A percentile compares a stretch with the other conserved stretches of the same genome.
These are phyloP conservation scores for Sylvilagus bachmani DNA, from an alignment of 2,113 vertebrate genomes.

Conservation along the genomic window DNA sequence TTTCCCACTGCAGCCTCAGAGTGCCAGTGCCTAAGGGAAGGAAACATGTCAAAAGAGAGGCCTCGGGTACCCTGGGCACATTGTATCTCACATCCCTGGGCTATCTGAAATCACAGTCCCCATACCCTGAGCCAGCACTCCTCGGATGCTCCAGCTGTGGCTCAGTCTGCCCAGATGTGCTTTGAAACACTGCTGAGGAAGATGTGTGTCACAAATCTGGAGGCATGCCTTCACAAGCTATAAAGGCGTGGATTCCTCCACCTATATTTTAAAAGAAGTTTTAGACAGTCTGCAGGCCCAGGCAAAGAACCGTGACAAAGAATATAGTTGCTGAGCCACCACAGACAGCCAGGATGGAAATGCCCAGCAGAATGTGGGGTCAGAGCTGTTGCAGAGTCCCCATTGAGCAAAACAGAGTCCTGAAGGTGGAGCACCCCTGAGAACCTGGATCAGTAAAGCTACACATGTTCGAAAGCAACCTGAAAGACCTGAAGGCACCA, in stretches of 20 bases:
- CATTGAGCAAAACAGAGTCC: neutral
- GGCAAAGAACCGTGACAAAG: neutral
- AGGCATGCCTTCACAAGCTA: neutral
- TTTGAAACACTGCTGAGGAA: neutral
- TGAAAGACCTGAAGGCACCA: neutral
- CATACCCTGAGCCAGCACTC: neutral
- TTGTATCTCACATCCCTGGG: neutral
- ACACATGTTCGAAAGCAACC: too few relatives aligned
- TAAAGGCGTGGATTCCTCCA: neutral
- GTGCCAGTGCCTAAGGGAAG: neutral
- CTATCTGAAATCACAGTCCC: neutral
- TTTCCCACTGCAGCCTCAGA: neutral
- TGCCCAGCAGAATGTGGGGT: neutral
- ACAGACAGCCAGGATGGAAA: neutral
- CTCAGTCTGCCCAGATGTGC: too few relatives aligned
- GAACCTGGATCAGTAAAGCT: too few relatives aligned
- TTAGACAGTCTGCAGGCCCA: neutral
- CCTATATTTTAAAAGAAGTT: neutral
- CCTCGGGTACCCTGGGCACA: rapidly evolving
- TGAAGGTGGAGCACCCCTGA: too few relatives aligned
- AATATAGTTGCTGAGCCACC: too few relatives aligned
- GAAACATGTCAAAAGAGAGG: neutral
- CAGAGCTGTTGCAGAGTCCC: neutral
- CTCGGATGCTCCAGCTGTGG: rapidly evolving
- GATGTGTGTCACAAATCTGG: neutral